Evolutionary conservation across 2,797 vertebrate species (phyloP), one percentile per base, ranked within the genome.

Genomic region (Peromyscus melanophrys): DNA sequence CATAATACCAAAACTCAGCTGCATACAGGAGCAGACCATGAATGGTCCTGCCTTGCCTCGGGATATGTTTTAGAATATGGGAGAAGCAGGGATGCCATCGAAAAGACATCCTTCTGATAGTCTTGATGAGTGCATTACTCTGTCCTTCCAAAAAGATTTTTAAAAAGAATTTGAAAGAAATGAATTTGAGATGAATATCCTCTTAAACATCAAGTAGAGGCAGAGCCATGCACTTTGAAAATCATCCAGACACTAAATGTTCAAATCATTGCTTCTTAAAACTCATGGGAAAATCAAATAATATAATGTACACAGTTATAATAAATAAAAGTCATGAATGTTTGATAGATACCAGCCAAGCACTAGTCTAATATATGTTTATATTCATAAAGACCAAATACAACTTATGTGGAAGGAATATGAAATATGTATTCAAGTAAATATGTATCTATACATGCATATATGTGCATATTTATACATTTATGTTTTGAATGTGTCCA

Each of bases 211-310:
- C n/a, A 84, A 78, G 43, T 55, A 84, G 76, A 97, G 84, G 25
- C 67, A 93, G 55, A 80, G 73, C 34, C 84, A 40, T 13, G 27
- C 21, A 13, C 63, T 83, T 94, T 75, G 76, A 88, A 31, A n/a
- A 63, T 69, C 49, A 94, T 40, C 1, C 69, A 57, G 19, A 59
- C 59, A 85, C 75, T 77, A 63, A 84, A 63, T 78, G 9, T 80
- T 93, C 49, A 92, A 31, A 92, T n/a, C 75, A 76, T 57, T 92
- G 73, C 65, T 76, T 93, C 55, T 76, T 43, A 78, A 90, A 91
- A 95, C 12, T 19, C 4, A 25, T 23, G 34, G 89, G 49, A 81
- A 65, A 63, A 63, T 19, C n/a, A 88, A 59, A 57, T 40, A 43
- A 25, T n/a, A 46, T 52, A 23, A 34, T 75, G 52, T 16, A 61